These are phyloP conservation scores for Melanotaenia boesemani DNA, from an alignment of 2,797 vertebrate genomes.

Conservation along the genomic window DNA sequence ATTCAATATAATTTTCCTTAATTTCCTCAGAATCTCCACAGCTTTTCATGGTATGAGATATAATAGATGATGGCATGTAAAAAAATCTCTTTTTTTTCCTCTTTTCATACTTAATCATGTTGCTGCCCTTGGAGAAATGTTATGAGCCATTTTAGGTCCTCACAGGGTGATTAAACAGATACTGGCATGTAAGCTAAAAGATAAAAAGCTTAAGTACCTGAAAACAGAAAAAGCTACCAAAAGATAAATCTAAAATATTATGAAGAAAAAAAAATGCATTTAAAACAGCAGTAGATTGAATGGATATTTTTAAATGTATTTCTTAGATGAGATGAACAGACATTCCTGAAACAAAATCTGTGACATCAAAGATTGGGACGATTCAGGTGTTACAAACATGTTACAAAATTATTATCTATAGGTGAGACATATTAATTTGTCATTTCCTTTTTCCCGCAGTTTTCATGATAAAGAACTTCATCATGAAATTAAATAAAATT, in stretches of 20 bases:
- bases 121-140: neutral
- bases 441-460: constrained; percentile 13
- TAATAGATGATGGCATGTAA: too few species aligned
- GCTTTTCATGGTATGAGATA: too few species aligned
- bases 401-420: constrained; percentile 28
- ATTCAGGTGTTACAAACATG: constrained; percentile 39
- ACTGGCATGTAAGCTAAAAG: neutral
- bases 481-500: too few species aligned
- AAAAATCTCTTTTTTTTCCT: neutral
- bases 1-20: too few species aligned
- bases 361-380: neutral
- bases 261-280: neutral
- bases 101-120: neutral
- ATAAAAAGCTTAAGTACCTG: neutral
- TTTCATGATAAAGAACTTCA: constrained; percentile 6
- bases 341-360: neutral
- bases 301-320: neutral
- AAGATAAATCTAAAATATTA: neutral
- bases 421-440: constrained; percentile 9
- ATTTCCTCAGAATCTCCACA: too few species aligned
- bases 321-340: neutral
- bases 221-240: neutral
- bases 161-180: neutral
- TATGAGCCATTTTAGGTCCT: neutral
- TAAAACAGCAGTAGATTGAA: neutral